Evolutionary conservation across 2,888 invertebrate species (phyloP), one percentile per base, ranked within the genome.

Genomic region (Philaethria dido): DNA sequence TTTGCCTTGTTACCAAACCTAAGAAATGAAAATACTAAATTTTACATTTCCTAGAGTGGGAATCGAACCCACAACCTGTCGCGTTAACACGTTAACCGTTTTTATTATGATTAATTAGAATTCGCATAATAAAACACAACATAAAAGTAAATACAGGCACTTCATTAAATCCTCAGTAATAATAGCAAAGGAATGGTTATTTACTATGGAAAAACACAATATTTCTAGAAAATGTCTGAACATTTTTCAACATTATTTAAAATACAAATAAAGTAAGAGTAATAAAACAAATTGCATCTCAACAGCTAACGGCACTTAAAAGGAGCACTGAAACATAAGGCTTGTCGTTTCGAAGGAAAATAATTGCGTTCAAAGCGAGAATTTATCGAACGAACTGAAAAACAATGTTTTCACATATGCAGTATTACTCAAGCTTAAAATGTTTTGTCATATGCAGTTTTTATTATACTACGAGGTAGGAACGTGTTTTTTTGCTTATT

Each of bases 281-380:
- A 55, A 50, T 62, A 39, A 65, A 57, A 66, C 68, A 60, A 65
- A 68, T 57, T 64, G 68, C 63, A 68, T 57, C 62, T 68, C 50
- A 65, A 65, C 59, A 64, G 55, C 68, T 42, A 61, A 71, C 71
- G 69, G 75, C 74, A 76, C 74, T 78, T 74, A 70, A 68, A 61
- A 74, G 73, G 80, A 82, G 57, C 85, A 82, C 78, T 83, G 83
- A 81, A 85, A 85, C 81, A 83, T 80, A 86, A 82, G 82, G 81
- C 76, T 76, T 71, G 78, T 78, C 79, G 74, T 73, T 73, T 72
- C 74, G 79, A 80, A 78, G 76, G 75, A 76, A 81, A 81, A 84
- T 85, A 84, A 85, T 85, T 84, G 83, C 83, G 79, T 77, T 78
- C 79, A 78, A 80, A 84, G 83, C 79, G 80, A 81, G 83, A 82